Evolutionary conservation across 2,113 vertebrate genomes (phyloP).

Genomic region (Oncorhynchus mykiss): DNA sequence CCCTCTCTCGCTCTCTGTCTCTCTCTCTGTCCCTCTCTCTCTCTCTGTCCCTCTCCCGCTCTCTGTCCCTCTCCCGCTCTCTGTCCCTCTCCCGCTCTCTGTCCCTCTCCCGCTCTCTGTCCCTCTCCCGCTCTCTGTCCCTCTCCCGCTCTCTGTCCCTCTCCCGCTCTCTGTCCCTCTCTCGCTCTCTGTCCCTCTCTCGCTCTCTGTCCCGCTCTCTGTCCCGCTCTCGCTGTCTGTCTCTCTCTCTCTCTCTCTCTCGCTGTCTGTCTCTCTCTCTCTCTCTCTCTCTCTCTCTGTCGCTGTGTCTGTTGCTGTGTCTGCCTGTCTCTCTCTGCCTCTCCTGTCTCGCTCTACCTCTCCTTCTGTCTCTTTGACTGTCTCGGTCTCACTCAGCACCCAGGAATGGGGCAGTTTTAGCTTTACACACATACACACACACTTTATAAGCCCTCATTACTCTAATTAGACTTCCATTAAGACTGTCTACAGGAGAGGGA

Average conservation of each 20-base stretch:
- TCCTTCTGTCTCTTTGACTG: neutral
- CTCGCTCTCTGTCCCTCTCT: too few relatives aligned
- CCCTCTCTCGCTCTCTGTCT: neutral
- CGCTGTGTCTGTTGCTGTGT: too few relatives aligned
- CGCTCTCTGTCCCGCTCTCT: too few relatives aligned
- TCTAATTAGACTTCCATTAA: conserved; percentile 26
- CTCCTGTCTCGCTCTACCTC: too few relatives aligned
- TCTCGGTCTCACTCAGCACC: neutral
- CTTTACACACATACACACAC: neutral
- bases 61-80: neutral
- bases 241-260: neutral
- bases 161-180: too few relatives aligned
- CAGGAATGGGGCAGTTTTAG: neutral
- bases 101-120: neutral
- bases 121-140: neutral
- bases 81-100: neutral
- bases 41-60: neutral
- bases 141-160: too few relatives aligned
- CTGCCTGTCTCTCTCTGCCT: conserved; percentile 3
- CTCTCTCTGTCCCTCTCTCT: neutral
- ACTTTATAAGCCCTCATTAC: conserved; percentile 17
- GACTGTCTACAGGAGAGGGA: neutral
- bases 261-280: neutral
- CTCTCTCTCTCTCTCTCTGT: neutral
- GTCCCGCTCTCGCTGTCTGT: too few relatives aligned